Evolutionary conservation across 2,113 vertebrate genomes (phyloP), one percentile per base, ranked within the genome.

Genomic region (Bagarius yarrelli): DNA sequence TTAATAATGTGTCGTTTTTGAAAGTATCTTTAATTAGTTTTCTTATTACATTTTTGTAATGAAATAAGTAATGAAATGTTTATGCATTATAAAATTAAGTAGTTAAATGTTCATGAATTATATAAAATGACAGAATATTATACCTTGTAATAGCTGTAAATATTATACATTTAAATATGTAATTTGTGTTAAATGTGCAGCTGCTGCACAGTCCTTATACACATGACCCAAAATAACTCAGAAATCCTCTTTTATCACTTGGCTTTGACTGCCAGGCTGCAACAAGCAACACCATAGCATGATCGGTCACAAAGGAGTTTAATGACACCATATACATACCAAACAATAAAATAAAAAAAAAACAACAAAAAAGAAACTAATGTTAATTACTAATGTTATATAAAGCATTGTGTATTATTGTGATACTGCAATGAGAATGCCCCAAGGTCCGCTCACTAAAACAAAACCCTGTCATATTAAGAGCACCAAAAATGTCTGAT

Each of bases 171-270:
- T 18, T 4, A 76, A 69, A 53, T 61, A 67, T 56, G n/a, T 14
- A 4, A 44, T 36, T 25, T 21, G 74, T 23, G 21, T 72, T 81
- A 44, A 75, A 78, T 64, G 71, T 67, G 50, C 36, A 56, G 81
- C 76, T 81, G 79, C 61, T 70, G 36, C 36, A 47, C 50, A 66
- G 75, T 52, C 56, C 36, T 66, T 14, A 80, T 76, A 80, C 72
- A 21, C 55, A 67, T 53, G 32, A 47, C 81, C 79, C 70, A 80
- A 79, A 85, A 85, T 83, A 87, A 81, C 74, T 75, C 75, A 47
- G 56, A 56, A 57, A 66, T 53, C 79, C 40, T 60, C 70, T 76
- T 83, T 76, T 79, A 83, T 79, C 83, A 70, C 50, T 50, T 70
- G 81, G 34, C 40, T 59, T 30, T 21, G 72, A 4, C n/a, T 57